phyloP scores from a whole-genome alignment of 2,113 vertebrate species.

The Onychorhynchus coronatus region DNA sequence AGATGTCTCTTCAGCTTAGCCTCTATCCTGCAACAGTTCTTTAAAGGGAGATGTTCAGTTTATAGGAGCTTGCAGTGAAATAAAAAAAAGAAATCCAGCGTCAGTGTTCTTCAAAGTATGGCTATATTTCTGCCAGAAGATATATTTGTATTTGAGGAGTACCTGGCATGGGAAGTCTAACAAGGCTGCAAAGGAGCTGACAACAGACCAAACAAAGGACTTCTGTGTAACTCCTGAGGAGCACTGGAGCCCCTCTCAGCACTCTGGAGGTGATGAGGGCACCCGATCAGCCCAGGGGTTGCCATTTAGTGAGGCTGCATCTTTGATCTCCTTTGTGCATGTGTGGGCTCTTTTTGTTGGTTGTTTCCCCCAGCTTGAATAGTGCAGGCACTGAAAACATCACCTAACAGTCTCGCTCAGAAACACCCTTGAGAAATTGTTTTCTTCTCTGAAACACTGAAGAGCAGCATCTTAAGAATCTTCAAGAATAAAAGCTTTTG shows the following conservation, averaged over 20 bases:
- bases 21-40: neutral
- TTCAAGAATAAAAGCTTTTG: neutral
- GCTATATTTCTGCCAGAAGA: neutral
- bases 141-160: neutral
- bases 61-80: neutral
- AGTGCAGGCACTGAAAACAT: neutral
- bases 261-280: neutral
- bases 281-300: neutral
- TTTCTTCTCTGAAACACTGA: neutral
- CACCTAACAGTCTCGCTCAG: neutral
- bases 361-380: neutral
- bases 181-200: neutral
- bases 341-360: constrained; percentile 9
- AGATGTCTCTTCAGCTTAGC: neutral
- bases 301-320: neutral
- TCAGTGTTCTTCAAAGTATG: rapidly evolving
- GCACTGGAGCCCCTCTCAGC: neutral
- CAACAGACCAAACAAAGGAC: neutral
- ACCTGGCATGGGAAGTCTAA: neutral
- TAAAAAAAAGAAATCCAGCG: too few species aligned
- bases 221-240: neutral
- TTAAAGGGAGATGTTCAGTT: neutral
- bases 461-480: neutral
- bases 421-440: neutral
- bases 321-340: neutral